Conservation (phyloP, 2,797 vertebrate genomes). For the Eleutherodactylus coqui region DNA sequence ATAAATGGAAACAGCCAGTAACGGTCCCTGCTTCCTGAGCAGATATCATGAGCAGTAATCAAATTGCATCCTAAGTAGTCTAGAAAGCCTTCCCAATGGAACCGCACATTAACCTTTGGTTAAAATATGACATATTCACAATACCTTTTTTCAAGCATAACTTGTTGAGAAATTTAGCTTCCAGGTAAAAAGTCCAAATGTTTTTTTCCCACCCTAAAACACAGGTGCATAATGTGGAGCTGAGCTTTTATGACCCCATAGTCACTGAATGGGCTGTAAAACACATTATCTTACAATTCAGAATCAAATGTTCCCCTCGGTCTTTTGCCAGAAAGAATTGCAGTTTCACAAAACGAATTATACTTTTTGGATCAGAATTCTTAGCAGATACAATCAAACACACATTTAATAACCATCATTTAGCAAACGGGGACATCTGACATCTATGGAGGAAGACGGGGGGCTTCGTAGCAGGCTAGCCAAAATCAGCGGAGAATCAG, state of each 20-base stretch:
- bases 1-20: constrained; percentile 44
- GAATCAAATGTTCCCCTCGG: constrained; percentile 35
- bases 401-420: constrained; percentile 33
- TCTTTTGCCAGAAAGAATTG: constrained; percentile 48
- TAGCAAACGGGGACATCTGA: neutral
- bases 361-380: constrained; percentile 38
- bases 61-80: constrained; percentile 48
- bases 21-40: constrained; percentile 20
- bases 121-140: constrained; percentile 37
- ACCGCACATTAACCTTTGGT: constrained; percentile 49
- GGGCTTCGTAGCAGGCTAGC: too few species aligned
- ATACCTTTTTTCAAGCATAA: constrained; percentile 34
- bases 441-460: too few species aligned
- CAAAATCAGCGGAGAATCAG: too few species aligned
- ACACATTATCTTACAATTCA: constrained; percentile 56
- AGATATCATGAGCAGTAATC: constrained; percentile 39
- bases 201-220: constrained; percentile 27
- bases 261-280: constrained; percentile 50
- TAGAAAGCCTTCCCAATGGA: constrained; percentile 17
- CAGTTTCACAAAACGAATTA: constrained; percentile 43
- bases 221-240: constrained; percentile 50
- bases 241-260: constrained; percentile 51
- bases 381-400: constrained; percentile 49
- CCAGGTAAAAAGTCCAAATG: constrained; percentile 53
- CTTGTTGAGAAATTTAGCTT: constrained; percentile 59